Conservation (phyloP, 2,797 vertebrate species). For the Aselliscus stoliczkanus region DNA sequence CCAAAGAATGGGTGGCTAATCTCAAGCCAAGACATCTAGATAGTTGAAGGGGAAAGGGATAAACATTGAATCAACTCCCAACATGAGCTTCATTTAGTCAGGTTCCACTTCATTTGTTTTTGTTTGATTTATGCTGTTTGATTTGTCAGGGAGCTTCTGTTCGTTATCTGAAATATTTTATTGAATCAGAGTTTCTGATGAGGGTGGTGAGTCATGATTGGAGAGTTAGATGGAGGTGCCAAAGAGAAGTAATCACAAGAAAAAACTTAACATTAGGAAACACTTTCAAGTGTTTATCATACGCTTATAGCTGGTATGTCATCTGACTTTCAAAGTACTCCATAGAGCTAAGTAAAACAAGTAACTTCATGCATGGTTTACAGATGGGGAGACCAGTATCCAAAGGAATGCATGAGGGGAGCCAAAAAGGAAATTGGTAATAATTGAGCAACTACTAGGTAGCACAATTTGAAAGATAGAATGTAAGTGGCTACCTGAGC, state of each 20-base stretch:
- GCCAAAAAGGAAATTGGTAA: neutral
- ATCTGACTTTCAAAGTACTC: constrained; percentile 10
- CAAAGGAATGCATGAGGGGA: neutral
- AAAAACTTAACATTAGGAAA: constrained; percentile 5
- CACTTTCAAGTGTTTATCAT: neutral
- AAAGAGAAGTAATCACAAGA: neutral
- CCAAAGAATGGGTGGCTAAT: neutral
- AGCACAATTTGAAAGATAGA: neutral
- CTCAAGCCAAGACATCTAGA: neutral
- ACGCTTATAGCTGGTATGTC: neutral
- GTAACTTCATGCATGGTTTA: neutral
- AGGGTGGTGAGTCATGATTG: neutral
- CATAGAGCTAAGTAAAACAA: neutral
- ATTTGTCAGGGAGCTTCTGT: neutral
- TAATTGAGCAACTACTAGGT: neutral
- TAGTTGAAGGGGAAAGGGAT: neutral
- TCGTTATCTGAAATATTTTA: neutral
- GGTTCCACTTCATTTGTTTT: neutral
- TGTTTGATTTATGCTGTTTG: neutral
- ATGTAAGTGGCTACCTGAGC: neutral
- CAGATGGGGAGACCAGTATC: neutral
- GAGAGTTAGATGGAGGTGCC: neutral
- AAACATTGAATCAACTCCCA: neutral
- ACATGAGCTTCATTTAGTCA: neutral
- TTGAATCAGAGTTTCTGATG: neutral